Conservation (phyloP, 2,113 vertebrate genomes). For the Epinephelus lanceolatus region DNA sequence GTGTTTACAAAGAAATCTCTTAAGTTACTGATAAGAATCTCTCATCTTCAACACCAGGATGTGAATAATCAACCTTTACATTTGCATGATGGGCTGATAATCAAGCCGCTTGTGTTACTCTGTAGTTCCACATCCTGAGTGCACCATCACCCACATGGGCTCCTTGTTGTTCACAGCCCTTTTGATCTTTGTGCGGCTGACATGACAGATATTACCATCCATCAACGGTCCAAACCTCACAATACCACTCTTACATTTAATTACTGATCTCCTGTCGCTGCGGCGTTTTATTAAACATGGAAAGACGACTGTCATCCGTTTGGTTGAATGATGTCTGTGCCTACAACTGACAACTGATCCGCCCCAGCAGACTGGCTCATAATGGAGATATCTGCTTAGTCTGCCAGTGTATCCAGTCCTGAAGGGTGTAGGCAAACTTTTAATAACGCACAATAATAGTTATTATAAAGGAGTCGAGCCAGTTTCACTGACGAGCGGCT, state of each 20-base stretch:
- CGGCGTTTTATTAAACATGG: slow-evolving; percentile 4
- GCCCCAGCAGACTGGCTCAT: slow-evolving; percentile 16
- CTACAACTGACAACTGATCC: background rate
- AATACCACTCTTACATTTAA: slow-evolving; percentile 2
- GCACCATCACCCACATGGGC: background rate
- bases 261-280: background rate
- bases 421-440: slow-evolving; percentile 26
- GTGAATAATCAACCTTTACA: background rate
- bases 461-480: slow-evolving; percentile 34
- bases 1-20: too few species aligned
- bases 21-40: background rate
- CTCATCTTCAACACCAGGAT: background rate
- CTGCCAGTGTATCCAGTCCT: background rate
- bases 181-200: background rate
- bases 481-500: slow-evolving; percentile 15
- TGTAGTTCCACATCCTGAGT: background rate
- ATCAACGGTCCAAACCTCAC: background rate
- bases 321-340: background rate
- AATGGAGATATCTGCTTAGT: slow-evolving; percentile 3
- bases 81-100: background rate
- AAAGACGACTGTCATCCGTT: background rate
- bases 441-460: slow-evolving; percentile 18
- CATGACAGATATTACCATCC: background rate
- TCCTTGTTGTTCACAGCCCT: background rate
- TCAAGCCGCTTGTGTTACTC: background rate